These are phyloP conservation scores for Achroia grisella DNA, from an alignment of 1,140 invertebrate species.

Conservation along the genomic window DNA sequence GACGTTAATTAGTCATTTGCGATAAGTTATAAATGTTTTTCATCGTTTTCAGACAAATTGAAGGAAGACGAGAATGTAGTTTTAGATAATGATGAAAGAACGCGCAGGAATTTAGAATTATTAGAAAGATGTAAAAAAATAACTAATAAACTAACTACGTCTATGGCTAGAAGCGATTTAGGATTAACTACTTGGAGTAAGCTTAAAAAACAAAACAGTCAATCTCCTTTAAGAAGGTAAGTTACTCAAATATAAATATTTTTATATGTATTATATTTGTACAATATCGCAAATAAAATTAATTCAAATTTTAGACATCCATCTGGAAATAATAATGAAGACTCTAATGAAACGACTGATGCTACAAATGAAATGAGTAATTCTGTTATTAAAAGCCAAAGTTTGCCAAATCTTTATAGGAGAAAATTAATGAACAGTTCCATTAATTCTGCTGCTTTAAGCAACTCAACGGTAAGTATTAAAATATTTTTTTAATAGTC, in stretches of 20 bases:
- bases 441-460: conserved; percentile 68
- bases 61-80: conserved; percentile 53
- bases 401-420: conserved; percentile 80
- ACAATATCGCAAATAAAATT: neutral
- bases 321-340: conserved; percentile 84
- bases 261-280: neutral
- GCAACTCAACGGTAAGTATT: conserved; percentile 76
- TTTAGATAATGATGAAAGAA: conserved; percentile 70
- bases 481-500: conserved; percentile 11
- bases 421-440: conserved; percentile 64
- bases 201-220: conserved; percentile 77
- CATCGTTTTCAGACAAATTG: conserved; percentile 63
- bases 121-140: conserved; percentile 70
- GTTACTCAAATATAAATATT: neutral
- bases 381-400: conserved; percentile 80
- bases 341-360: conserved; percentile 55
- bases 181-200: conserved; percentile 90
- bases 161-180: conserved; percentile 88
- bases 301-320: conserved; percentile 75
- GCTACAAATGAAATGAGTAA: conserved; percentile 58
- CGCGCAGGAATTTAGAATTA: conserved; percentile 72
- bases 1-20: conserved; percentile 14
- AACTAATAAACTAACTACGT: conserved; percentile 77
- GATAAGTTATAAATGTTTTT: conserved; percentile 25
- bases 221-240: conserved; percentile 69